Conservation (phyloP, 2,797 vertebrate genomes). For the Tympanoctomys barrerae region DNA sequence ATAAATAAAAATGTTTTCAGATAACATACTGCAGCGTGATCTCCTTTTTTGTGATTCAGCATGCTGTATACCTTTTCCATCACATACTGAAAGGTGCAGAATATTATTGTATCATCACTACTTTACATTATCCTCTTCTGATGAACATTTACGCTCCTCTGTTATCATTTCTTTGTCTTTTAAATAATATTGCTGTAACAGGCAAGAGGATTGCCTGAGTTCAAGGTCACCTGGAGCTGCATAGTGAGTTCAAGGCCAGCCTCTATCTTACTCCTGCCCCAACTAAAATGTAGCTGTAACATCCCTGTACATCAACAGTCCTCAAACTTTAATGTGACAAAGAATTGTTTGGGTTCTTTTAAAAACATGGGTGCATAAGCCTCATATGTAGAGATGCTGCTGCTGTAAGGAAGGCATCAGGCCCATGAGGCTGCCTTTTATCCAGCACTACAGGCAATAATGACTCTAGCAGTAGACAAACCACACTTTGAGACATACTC, state of each 20-base stretch:
- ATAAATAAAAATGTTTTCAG: conserved; percentile 50
- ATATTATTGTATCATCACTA: not conserved
- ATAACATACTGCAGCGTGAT: not conserved
- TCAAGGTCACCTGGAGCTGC: not conserved
- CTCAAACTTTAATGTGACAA: conserved; percentile 10
- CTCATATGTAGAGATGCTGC: not conserved
- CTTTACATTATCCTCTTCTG: conserved; percentile 15
- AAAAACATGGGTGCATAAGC: not conserved
- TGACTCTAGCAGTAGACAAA: not conserved
- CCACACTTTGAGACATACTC: not conserved
- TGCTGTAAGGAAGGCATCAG: not conserved
- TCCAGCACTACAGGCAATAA: not conserved
- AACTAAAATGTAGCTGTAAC: not conserved
- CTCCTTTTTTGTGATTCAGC: not conserved
- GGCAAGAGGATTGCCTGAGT: not conserved
- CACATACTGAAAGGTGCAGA: not conserved
- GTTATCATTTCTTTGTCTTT: not conserved
- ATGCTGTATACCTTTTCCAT: not conserved
- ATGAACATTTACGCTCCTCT: not conserved
- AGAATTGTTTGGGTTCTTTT: not conserved
- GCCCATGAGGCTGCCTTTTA: not conserved
- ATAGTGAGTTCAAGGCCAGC: not conserved
- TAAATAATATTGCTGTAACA: not conserved
- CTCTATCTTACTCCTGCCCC: not conserved
- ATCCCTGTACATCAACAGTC: not conserved